Evolutionary conservation across 1,140 invertebrate species (phyloP).

Genomic region (Drosophila orosa): DNA sequence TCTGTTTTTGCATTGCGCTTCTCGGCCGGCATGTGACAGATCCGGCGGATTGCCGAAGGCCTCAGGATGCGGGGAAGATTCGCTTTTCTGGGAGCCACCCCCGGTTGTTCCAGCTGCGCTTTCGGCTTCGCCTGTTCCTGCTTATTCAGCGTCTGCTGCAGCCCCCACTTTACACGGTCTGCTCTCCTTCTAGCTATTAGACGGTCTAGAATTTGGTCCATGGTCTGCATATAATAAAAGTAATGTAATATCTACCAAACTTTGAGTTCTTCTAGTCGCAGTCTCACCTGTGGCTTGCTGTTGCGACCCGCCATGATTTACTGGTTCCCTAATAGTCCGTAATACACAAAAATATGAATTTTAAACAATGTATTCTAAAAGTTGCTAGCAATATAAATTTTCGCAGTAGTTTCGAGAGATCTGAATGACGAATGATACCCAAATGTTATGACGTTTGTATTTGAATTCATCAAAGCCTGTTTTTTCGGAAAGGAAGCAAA

Average conservation of each 20-base stretch:
- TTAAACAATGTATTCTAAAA: neutral
- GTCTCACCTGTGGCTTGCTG: neutral
- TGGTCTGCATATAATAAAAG: neutral
- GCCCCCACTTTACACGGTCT: neutral
- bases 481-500: neutral
- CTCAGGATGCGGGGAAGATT: neutral
- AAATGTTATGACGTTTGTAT: neutral
- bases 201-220: neutral
- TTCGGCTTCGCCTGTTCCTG: neutral
- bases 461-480: neutral
- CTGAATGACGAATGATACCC: neutral
- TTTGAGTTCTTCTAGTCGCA: too few species aligned
- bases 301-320: neutral
- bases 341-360: neutral
- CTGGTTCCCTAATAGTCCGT: neutral
- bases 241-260: neutral
- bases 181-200: neutral
- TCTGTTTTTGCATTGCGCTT: rapidly evolving
- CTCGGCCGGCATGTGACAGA: constrained; percentile 21
- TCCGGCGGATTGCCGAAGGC: constrained; percentile 8
- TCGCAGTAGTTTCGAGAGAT: neutral
- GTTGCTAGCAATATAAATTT: neutral
- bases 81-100: neutral
- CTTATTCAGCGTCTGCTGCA: too few species aligned
- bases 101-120: too few species aligned